Evolutionary conservation across 2,113 vertebrate species (phyloP).

Genomic region (Archocentrus centrarchus): DNA sequence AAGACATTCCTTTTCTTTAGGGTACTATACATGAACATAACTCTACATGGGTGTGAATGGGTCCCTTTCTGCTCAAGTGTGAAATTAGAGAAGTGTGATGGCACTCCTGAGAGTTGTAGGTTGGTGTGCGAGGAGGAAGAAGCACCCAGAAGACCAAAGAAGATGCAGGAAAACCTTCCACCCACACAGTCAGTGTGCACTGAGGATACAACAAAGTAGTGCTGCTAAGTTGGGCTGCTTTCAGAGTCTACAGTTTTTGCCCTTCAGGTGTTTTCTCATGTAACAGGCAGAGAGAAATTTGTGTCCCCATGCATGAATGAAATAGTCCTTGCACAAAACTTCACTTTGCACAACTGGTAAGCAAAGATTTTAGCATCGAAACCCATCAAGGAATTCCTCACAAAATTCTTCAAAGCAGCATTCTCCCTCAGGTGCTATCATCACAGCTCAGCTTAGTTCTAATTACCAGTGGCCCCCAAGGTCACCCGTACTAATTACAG

Average conservation of each 20-base stretch:
- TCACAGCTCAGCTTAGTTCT: constrained; percentile 56
- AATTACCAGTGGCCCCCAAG: constrained; percentile 55
- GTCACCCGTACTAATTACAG: constrained; percentile 71
- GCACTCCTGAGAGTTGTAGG: constrained; percentile 42
- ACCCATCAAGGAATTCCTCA: not conserved
- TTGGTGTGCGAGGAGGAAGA: constrained; percentile 15
- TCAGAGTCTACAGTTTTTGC: constrained; percentile 18
- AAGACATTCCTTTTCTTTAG: not conserved
- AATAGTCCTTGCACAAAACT: constrained; percentile 9
- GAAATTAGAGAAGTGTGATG: constrained; percentile 39
- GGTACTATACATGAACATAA: not conserved
- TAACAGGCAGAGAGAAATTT: constrained; percentile 19
- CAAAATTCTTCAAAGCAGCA: not conserved
- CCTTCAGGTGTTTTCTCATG: constrained; percentile 29
- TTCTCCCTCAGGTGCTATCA: constrained; percentile 57
- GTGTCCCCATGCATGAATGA: constrained; percentile 7
- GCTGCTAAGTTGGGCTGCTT: constrained; percentile 5
- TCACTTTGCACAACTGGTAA: constrained; percentile 13
- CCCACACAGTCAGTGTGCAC: constrained; percentile 27
- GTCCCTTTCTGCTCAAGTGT: constrained; percentile 8
- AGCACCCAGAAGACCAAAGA: constrained; percentile 38
- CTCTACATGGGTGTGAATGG: not conserved
- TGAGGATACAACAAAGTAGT: constrained; percentile 35
- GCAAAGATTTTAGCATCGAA: not conserved
- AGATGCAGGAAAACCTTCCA: constrained; percentile 23